These are phyloP conservation scores for Drosophila simulans DNA, from an alignment of 1,140 invertebrate genomes.

Conservation along the genomic window DNA sequence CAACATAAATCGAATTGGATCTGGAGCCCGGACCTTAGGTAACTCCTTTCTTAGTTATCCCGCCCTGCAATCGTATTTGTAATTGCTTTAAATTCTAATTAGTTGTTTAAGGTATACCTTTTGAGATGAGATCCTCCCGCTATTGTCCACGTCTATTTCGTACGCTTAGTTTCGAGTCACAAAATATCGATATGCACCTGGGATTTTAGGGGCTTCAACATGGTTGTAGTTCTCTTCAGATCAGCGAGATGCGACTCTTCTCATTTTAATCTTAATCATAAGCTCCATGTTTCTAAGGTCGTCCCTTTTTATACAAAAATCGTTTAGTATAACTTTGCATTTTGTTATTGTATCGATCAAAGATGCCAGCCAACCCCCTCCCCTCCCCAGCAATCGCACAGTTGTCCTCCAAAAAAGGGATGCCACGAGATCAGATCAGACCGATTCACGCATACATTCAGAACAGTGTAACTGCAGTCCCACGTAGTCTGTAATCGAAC, in stretches of 20 bases:
- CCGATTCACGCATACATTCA: conserved; percentile 68
- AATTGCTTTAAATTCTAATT: conserved; percentile 43
- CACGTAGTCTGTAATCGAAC: conserved; percentile 56
- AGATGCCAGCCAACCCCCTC: conserved; percentile 17
- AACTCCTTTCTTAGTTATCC: conserved; percentile 22
- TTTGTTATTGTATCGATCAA: conserved; percentile 59
- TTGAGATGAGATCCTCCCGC: neutral
- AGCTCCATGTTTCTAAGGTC: conserved; percentile 55
- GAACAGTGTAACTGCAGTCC: conserved; percentile 71
- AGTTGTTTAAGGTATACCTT: conserved; percentile 24
- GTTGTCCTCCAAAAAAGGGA: conserved; percentile 16
- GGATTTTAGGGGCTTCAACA: conserved; percentile 18
- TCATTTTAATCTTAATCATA: conserved; percentile 50
- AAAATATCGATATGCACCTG: conserved; percentile 8
- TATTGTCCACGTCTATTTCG: conserved; percentile 31
- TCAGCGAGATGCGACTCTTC: conserved; percentile 9
- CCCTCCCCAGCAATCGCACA: neutral
- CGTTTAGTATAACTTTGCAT: conserved; percentile 66
- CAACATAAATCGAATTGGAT: conserved; percentile 3
- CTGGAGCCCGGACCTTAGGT: conserved; percentile 9
- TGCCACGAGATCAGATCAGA: conserved; percentile 15
- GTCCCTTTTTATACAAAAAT: conserved; percentile 60
- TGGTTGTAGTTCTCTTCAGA: conserved; percentile 19
- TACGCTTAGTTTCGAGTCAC: conserved; percentile 50
- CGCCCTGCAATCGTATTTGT: conserved; percentile 45